These are phyloP conservation scores for Neoascia interrupta DNA, from an alignment of 2,888 invertebrate genomes.

Conservation along the genomic window DNA sequence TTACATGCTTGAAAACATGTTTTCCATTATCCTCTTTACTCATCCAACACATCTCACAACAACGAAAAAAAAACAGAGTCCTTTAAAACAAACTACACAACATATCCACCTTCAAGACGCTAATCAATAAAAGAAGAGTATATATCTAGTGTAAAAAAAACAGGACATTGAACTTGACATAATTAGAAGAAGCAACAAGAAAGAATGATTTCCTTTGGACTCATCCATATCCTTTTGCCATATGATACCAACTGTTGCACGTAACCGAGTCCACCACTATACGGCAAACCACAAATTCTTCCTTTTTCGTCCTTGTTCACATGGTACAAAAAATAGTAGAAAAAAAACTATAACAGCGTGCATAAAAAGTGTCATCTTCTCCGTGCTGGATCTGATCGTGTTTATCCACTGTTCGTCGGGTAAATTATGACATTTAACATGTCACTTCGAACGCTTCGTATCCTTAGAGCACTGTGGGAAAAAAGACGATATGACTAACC, in stretches of 20 bases:
- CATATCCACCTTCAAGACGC: slow-evolving; percentile 34
- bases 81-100: slow-evolving; percentile 30
- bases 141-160: slow-evolving; percentile 4
- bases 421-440: slow-evolving; percentile 66
- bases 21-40: slow-evolving; percentile 52
- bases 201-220: not conserved
- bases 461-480: slow-evolving; percentile 63
- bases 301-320: slow-evolving; percentile 35
- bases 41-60: slow-evolving; percentile 1
- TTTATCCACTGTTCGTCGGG: slow-evolving; percentile 55
- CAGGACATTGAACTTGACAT: slow-evolving; percentile 66
- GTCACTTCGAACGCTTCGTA: slow-evolving; percentile 56
- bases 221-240: slow-evolving; percentile 47
- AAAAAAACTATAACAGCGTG: slow-evolving; percentile 15
- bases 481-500: slow-evolving; percentile 18
- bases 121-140: slow-evolving; percentile 21
- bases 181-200: slow-evolving; percentile 3
- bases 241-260: slow-evolving; percentile 65
- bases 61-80: slow-evolving; percentile 6
- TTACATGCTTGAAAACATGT: slow-evolving; percentile 41
- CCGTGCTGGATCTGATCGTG: slow-evolving; percentile 29
- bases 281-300: slow-evolving; percentile 51
- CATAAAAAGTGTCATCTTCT: slow-evolving; percentile 61
- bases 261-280: slow-evolving; percentile 30
- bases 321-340: slow-evolving; percentile 5